Evolutionary conservation across 2,113 vertebrate species (phyloP), one percentile per base, ranked within the genome.

Genomic region (Uropsilus gracilis): DNA sequence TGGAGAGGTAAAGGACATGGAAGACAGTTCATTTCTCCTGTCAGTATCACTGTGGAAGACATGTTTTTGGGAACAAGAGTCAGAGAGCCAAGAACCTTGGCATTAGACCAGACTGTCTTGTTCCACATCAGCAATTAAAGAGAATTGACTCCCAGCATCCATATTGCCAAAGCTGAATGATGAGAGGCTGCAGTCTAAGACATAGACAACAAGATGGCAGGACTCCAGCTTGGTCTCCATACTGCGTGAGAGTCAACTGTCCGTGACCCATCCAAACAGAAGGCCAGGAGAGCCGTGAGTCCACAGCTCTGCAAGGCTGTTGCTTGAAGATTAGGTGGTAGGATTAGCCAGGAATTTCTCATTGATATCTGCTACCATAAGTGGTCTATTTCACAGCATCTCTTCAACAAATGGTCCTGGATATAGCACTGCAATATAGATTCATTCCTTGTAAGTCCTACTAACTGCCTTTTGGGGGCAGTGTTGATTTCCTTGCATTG

Each of bases 21-120:
- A 80, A 57, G 77, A 80, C 28, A 93, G 91, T 72, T 94, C 89
- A 92, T 96, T 94, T 94, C 28, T 39, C 63, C 78, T 55, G 46
- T 94, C 94, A 68, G 30, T 78, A 77, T 96, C 83, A 90, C 46
- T 48, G 55, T 11, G 1, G 61, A 92, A 96, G 91, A 96, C 86
- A 71, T 96, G 89, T 89, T 89, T 94, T 96, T 0, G 0, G 24
- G n/a, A 89, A 89, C 86, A 91, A 86, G 39, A 95, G 83, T 34
- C 73, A 89, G 75, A 42, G 53, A 84, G 64, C 16, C 91, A 84
- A 86, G 89, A 84, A 76, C 89, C 92, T 66, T 61, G 57, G 50
- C 78, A 0, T 9, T 11, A 90, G 59, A 53, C 89, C 73, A 80
- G 77, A 66, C 30, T 7, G 1, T 78, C 77, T 63, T 78, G 81